phyloP scores from a whole-genome alignment of 2,113 vertebrate species.

The Chrysemys picta region DNA sequence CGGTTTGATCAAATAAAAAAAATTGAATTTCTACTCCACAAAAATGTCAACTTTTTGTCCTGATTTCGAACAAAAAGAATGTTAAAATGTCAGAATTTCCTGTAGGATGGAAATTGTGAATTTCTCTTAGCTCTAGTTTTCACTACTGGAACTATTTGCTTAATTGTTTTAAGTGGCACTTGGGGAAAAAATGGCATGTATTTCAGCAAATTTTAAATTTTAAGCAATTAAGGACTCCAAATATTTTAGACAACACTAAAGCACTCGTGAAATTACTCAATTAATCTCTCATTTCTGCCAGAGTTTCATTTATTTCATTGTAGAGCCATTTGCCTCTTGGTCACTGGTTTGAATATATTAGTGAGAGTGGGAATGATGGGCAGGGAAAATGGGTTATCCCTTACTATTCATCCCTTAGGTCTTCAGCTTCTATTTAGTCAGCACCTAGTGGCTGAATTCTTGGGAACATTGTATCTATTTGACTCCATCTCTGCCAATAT shows the following conservation, averaged over 20 bases:
- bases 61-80: too few species aligned
- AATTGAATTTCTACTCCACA: too few species aligned
- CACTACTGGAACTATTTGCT: neutral
- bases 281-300: neutral
- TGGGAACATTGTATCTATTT: too few species aligned
- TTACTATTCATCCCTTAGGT: neutral
- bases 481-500: too few species aligned
- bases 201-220: neutral
- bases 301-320: neutral
- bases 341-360: neutral
- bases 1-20: too few species aligned
- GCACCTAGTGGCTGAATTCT: too few species aligned
- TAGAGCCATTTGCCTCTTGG: slow-evolving; percentile 3
- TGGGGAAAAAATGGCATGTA: neutral
- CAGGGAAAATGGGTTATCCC: neutral
- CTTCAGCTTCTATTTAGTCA: too few species aligned
- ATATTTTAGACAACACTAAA: neutral
- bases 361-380: too few species aligned
- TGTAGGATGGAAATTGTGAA: too few species aligned
- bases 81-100: too few species aligned
- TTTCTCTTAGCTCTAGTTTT: neutral
- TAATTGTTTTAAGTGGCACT: neutral
- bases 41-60: too few species aligned
- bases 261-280: neutral
- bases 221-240: neutral